These are phyloP conservation scores for Luidia sarsii DNA, from an alignment of 53 echinoderm and acorn worm species.

Conservation along the genomic window DNA sequence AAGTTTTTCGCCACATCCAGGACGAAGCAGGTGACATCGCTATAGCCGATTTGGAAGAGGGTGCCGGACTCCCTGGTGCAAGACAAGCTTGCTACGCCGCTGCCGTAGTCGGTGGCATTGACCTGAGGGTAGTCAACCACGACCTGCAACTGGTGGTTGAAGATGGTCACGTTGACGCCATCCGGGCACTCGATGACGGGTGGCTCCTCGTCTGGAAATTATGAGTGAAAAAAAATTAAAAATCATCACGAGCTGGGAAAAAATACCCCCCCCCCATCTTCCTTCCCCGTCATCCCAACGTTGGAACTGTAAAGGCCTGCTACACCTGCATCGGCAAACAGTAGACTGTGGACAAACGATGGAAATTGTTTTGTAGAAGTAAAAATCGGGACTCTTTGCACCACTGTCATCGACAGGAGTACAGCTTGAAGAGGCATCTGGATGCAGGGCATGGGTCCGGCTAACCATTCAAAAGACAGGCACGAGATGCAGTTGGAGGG, in stretches of 20 bases:
- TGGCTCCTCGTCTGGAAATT: constrained; percentile 21
- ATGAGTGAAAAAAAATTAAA: background rate
- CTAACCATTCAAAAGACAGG: background rate
- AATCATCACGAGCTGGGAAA: too few species aligned
- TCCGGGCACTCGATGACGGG: constrained; percentile 36
- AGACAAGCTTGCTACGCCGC: background rate
- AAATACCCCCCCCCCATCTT: too few species aligned
- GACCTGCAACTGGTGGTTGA: background rate
- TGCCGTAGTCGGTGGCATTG: constrained; percentile 13
- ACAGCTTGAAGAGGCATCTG: background rate
- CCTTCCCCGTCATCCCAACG: too few species aligned
- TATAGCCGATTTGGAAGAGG: constrained; percentile 1
- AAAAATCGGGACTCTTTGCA: too few species aligned
- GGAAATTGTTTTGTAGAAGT: too few species aligned
- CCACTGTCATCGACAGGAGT: too few species aligned
- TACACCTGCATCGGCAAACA: too few species aligned
- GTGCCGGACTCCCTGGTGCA: background rate
- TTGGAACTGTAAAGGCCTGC: too few species aligned
- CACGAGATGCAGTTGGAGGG: too few species aligned
- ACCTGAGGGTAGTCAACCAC: background rate
- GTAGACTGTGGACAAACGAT: too few species aligned
- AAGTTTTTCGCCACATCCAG: background rate
- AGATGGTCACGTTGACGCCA: background rate
- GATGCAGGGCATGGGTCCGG: background rate
- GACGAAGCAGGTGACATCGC: constrained; percentile 8